A percentile compares a stretch with the other conserved stretches of the same genome.
Evolutionary conservation across 2,797 vertebrate species (phyloP).

Genomic region (Coluber constrictor): DNA sequence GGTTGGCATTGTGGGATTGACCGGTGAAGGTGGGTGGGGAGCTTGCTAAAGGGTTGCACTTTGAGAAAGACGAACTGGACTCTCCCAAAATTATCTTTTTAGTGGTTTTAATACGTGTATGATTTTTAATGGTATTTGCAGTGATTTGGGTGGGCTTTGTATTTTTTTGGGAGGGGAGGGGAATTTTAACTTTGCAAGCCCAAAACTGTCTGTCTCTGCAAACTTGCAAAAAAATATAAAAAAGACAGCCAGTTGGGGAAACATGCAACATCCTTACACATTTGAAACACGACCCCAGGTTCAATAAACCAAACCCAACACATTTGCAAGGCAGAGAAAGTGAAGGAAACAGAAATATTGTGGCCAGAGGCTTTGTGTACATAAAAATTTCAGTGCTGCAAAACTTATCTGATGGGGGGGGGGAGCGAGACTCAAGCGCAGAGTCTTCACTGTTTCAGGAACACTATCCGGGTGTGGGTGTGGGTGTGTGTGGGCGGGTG

Average conservation of each 20-base stretch:
- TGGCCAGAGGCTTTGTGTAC: not conserved
- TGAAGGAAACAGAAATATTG: not conserved
- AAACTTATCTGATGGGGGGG: not conserved
- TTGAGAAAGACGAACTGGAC: too few species aligned
- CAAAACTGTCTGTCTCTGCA: not conserved
- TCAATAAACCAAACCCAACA: not conserved
- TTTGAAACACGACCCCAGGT: not conserved
- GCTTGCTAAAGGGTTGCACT: too few species aligned
- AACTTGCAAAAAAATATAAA: not conserved
- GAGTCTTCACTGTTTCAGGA: not conserved
- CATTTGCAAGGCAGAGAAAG: not conserved
- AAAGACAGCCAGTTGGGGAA: not conserved
- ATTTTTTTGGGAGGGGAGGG: not conserved
- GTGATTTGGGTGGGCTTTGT: not conserved
- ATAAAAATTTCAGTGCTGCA: not conserved
- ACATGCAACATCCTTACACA: not conserved
- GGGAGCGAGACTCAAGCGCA: rapidly evolving
- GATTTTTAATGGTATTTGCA: not conserved
- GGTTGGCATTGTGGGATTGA: too few species aligned
- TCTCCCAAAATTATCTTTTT: too few species aligned
- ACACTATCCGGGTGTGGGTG: not conserved
- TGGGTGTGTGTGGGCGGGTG: not conserved
- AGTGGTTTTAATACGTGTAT: too few species aligned
- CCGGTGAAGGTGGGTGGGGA: too few species aligned
- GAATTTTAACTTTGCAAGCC: not conserved